Conservation (phyloP, 2,113 vertebrate species). For the Poeciliopsis occidentalis region DNA sequence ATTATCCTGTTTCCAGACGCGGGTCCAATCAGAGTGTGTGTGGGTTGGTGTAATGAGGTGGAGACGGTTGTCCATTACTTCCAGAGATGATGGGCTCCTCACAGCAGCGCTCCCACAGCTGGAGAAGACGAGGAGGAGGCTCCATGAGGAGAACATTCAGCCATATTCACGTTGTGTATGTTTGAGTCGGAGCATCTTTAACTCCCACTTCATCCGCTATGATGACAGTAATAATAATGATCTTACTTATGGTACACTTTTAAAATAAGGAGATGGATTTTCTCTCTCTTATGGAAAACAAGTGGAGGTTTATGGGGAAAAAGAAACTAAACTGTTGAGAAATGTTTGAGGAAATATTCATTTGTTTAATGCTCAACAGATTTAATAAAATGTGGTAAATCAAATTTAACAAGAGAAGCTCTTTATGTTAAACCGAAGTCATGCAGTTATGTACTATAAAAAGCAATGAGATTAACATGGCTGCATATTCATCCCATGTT, state of each 20-base stretch:
- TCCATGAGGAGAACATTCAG: slow-evolving; percentile 47
- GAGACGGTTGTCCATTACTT: slow-evolving; percentile 79
- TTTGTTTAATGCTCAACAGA: background rate
- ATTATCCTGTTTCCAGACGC: slow-evolving; percentile 8
- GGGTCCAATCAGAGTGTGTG: slow-evolving; percentile 67
- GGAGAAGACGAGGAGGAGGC: slow-evolving; percentile 63
- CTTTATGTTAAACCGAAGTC: no score
- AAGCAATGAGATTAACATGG: no score
- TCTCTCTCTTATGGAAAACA: background rate
- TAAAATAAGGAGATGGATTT: background rate
- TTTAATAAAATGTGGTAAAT: no score
- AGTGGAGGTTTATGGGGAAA: background rate
- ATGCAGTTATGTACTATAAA: no score
- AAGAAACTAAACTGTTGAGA: background rate
- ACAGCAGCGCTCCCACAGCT: slow-evolving; percentile 73
- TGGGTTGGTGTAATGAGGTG: slow-evolving; percentile 81
- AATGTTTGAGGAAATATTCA: background rate
- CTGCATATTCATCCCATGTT: no score
- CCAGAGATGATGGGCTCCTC: slow-evolving; percentile 78
- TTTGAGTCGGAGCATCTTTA: slow-evolving; percentile 21
- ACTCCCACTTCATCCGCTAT: slow-evolving; percentile 17
- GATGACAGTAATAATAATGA: slow-evolving; percentile 9
- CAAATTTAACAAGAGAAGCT: no score
- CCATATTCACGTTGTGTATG: slow-evolving; percentile 15
- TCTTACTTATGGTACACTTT: slow-evolving; percentile 9